A percentile compares a stretch with the other conserved stretches of the same genome.
phyloP scores from a whole-genome alignment of 1,140 invertebrate genomes.

The Thaumatotibia leucotreta region DNA sequence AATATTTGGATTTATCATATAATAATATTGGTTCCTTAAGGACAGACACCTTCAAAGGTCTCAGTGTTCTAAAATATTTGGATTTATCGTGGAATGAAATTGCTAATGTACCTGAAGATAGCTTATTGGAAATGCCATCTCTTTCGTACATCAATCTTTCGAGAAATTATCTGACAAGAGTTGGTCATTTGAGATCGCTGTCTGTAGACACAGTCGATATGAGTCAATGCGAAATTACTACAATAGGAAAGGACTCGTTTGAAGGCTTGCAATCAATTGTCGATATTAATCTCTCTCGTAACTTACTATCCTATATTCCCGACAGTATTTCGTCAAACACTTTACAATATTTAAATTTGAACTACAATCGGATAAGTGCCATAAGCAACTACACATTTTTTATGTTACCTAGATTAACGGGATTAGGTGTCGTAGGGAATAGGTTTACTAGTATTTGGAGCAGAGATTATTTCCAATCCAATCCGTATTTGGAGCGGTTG shows the following conservation, averaged over 20 bases:
- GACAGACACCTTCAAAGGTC: constrained; percentile 75
- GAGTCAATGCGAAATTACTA: constrained; percentile 79
- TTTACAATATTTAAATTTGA: constrained; percentile 78
- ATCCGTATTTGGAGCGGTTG: constrained; percentile 77
- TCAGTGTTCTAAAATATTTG: constrained; percentile 76
- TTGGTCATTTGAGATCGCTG: constrained; percentile 76
- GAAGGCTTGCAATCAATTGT: constrained; percentile 73
- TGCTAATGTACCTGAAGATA: constrained; percentile 72
- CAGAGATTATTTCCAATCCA: constrained; percentile 78
- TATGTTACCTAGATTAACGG: constrained; percentile 75
- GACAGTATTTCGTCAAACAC: constrained; percentile 75
- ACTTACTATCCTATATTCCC: constrained; percentile 77
- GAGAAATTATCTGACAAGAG: constrained; percentile 80
- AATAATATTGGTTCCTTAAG: constrained; percentile 79
- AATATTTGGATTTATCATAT: constrained; percentile 80
- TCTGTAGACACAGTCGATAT: constrained; percentile 77
- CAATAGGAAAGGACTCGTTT: constrained; percentile 74
- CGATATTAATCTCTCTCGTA: constrained; percentile 78
- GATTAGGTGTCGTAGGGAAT: constrained; percentile 81
- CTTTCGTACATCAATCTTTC: constrained; percentile 78
- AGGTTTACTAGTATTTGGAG: constrained; percentile 79
- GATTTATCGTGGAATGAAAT: constrained; percentile 84
- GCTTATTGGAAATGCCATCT: constrained; percentile 75
- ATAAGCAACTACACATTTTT: constrained; percentile 77
- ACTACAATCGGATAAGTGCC: constrained; percentile 72